Conservation (phyloP, 2,113 vertebrate species). For the Microcebus murinus region DNA sequence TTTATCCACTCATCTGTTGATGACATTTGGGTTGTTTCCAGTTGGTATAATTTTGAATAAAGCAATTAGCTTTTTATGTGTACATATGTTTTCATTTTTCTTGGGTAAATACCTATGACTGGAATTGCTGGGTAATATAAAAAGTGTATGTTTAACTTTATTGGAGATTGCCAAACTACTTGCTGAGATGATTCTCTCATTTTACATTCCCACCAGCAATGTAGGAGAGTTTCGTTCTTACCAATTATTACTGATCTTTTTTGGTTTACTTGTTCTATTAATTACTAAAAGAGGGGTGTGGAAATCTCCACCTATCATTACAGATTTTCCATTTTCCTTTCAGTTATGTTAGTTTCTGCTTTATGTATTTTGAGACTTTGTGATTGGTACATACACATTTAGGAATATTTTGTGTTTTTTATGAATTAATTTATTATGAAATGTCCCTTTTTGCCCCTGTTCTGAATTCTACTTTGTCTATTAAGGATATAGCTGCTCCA, state of each 20-base stretch:
- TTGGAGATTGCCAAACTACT: neutral
- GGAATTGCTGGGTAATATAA: neutral
- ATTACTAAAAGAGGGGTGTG: neutral
- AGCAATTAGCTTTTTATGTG: neutral
- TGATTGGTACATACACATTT: neutral
- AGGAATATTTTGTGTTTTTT: neutral
- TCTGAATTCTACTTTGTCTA: constrained; percentile 2
- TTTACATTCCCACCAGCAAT: neutral
- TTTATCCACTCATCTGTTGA: neutral
- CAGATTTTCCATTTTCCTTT: neutral
- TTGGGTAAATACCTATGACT: neutral
- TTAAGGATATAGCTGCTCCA: too few relatives aligned
- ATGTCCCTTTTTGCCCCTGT: neutral
- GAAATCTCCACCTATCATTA: neutral
- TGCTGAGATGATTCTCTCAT: neutral
- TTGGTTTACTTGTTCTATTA: neutral
- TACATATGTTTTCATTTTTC: neutral
- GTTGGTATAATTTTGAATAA: neutral
- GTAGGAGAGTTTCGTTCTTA: neutral
- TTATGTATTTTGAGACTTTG: neutral
- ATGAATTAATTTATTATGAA: neutral
- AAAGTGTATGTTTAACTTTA: neutral
- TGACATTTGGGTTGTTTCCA: neutral
- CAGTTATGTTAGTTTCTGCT: neutral
- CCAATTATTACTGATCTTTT: neutral